Evolutionary conservation across 2,797 vertebrate genomes (phyloP), one percentile per base, ranked within the genome.

Genomic region (Sebastes diploproa): DNA sequence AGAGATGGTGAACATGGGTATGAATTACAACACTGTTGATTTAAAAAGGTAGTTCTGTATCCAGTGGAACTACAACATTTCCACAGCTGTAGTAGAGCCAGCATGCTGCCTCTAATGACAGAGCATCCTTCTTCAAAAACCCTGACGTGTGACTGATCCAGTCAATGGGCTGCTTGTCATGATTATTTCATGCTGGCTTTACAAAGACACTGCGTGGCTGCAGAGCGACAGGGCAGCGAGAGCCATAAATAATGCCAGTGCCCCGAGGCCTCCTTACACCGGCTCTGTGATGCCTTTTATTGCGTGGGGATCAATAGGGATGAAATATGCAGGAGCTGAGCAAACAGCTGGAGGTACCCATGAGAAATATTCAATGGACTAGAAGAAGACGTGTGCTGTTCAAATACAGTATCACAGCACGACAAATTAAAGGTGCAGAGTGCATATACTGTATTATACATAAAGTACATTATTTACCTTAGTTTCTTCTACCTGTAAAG

Each of bases 251-350:
- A 90, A 90, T 78, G 73, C 18, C 34, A 4, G 63, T 2, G 70
- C 76, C 85, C 71, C 2, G 30, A 81, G 82, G 85, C 76, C 38
- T 58, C 14, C 70, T 0, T n/a, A 84, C 72, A 59, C 20, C 1
- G 78, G 70, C 74, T 36, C 77, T 65, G 82, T 83, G 81, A 87
- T 83, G 90, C 60, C 86, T 89, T 89, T 91, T 92, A 91, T 88
- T 87, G 79, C 81, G 34, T 1, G 0, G 58, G 36, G 85, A 92
- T 94, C 92, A 80, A 93, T 91, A 69, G 69, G 71, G 80, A 88
- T 91, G 83, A 94, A 91, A 90, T 81, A 88, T 91, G 84, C 84
- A 90, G 75, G 50, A 74, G 75, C 16, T 0, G n/a, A 77, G 69
- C 77, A 84, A 89, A 91, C 90, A 88, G 87, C 87, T 88, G 86